These are phyloP conservation scores for Drosophila fungiperda DNA, from an alignment of 2,888 invertebrate species.

Conservation along the genomic window DNA sequence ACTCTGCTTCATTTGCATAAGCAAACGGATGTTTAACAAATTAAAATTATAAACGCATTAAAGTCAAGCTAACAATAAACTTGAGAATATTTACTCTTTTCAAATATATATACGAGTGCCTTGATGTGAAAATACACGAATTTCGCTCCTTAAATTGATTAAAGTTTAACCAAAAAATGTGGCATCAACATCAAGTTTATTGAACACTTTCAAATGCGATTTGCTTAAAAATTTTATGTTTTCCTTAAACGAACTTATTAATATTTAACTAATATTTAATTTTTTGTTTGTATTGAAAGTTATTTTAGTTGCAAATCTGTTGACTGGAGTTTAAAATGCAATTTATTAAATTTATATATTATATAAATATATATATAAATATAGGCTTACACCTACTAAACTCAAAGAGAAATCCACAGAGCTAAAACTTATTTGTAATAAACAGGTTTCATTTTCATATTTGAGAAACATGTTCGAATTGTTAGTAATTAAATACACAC, in stretches of 20 bases:
- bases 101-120: no score
- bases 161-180: neutral
- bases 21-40: conserved; percentile 6
- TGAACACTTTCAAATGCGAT: neutral
- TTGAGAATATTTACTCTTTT: neutral
- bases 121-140: neutral
- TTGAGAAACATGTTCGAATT: no score
- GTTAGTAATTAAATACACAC: no score
- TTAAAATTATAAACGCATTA: conserved; percentile 9
- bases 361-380: no score
- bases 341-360: no score
- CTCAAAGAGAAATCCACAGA: no score
- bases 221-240: neutral
- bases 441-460: no score
- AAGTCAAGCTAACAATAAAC: conserved; percentile 2
- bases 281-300: neutral
- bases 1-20: conserved; percentile 9
- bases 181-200: neutral
- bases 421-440: no score
- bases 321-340: neutral
- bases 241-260: neutral
- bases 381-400: no score
- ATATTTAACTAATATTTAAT: neutral
- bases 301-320: neutral
- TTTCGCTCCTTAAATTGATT: neutral